Percentiles rank a stretch among this genome's conserved stretches.
These are phyloP conservation scores for Hermetia illucens DNA, from an alignment of 1,140 invertebrate genomes.

Conservation along the genomic window DNA sequence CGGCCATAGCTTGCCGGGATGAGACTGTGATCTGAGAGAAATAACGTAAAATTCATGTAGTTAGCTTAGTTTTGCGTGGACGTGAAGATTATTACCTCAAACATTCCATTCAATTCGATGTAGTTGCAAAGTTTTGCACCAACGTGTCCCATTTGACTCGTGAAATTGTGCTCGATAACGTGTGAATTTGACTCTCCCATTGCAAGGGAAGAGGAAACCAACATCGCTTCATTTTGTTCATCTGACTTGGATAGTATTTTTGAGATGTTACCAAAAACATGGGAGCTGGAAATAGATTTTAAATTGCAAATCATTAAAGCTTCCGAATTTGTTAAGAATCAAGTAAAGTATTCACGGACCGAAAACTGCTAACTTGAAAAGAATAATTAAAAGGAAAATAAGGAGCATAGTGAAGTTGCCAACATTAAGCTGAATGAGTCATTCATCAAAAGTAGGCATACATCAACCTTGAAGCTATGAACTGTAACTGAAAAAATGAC, in stretches of 20 bases:
- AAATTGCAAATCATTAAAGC: neutral
- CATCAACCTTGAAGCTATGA: no score
- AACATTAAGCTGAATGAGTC: no score
- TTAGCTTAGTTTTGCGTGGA: no score
- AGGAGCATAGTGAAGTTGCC: no score
- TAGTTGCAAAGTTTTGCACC: slow-evolving; percentile 19
- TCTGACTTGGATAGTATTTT: slow-evolving; percentile 89
- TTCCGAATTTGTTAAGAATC: slow-evolving; percentile 2
- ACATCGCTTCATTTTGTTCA: slow-evolving; percentile 45
- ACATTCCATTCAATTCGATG: slow-evolving; percentile 24
- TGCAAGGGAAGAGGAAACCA: slow-evolving; percentile 13
- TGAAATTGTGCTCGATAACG: neutral
- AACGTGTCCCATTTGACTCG: slow-evolving; percentile 1
- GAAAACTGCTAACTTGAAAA: no score
- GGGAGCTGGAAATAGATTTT: slow-evolving; percentile 45
- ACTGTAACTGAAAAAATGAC: no score
- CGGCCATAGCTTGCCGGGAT: slow-evolving; percentile 84
- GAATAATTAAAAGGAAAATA: no score
- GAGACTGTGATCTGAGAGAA: slow-evolving; percentile 74
- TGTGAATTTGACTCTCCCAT: slow-evolving; percentile 5
- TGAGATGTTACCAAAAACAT: slow-evolving; percentile 93
- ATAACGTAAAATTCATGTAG: slow-evolving; percentile 44
- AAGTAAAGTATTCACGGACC: no score
- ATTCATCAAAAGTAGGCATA: no score
- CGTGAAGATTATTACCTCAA: slow-evolving; percentile 15